Evolutionary conservation across 2,888 invertebrate genomes (phyloP), one percentile per base, ranked within the genome.

Genomic region (Pantelozetes paolii): DNA sequence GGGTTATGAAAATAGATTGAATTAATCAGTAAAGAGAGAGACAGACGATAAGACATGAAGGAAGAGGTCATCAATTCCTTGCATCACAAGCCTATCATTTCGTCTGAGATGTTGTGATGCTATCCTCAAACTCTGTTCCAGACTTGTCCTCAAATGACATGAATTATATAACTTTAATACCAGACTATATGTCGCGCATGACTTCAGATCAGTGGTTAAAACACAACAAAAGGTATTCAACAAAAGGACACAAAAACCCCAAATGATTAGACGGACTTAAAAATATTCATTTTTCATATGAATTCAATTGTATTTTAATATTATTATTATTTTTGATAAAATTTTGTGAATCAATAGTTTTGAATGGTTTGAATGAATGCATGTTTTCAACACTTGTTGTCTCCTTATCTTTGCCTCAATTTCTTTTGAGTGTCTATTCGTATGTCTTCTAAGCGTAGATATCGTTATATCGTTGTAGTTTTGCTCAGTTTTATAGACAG

Each of bases 141-240:
- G 32, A n/a, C 64, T 40, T 64, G 64, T 32, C 64, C 64, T 32
- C 40, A 18, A 28, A 64, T 40, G n/a, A 32, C 20, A 57, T 13
- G n/a, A n/a, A n/a, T n/a, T n/a, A 57, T 18, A 13, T 57, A 20
- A 28, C 15, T 28, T 28, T 57, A 26, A 64, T 36, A 36, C 5
- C 64, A 64, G 36, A 64, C 64, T 64, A 36, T 64, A 64, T 64
- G 64, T 64, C 64, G 64, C 64, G 64, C 64, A 64, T 64, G 64
- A 20, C 64, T 64, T 64, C 36, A 20, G 36, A 32, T 30, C 64
- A n/a, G 64, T 64, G 32, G 64, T 64, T 32, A 36, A 36, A 59
- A 50, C 15, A n/a, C n/a, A n/a, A n/a, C n/a, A 54, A 54, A 54
- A 18, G 9, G 23, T 54, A 18, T 5, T 20, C 26, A 26, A 18